Base-by-base conservation (phyloP, 2,888 invertebrate genomes). In the Drosophila atripex region DNA sequence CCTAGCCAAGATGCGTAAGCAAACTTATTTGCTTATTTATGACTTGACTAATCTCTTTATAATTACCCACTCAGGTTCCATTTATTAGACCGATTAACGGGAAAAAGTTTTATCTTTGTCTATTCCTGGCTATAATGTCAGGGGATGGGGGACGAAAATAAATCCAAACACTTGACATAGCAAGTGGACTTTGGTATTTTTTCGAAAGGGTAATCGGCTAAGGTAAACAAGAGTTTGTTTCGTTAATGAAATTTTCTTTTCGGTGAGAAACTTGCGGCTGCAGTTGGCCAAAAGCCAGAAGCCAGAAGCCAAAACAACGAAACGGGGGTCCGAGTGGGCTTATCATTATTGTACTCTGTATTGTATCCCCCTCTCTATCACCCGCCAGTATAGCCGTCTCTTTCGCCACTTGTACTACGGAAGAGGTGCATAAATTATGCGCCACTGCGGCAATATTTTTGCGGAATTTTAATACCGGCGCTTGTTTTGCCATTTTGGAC, bases 351-450 rank as follows among this genome's bases (percentile, higher is more conserved):
- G 41, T 7, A 11, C n/a, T 16, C n/a, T n/a, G n/a, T n/a, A n/a
- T n/a, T n/a, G 18, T 32, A 21, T 18, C 9, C 28, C 28, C 9
- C 28, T 28, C 41, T 45, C 25, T 18, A 21, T 12, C 18, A n/a
- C 0, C n/a, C 23, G 32, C 41, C 25, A 39, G 30, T 63, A 32
- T 16, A 21, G n/a, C 5, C 45, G 30, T 53, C 53, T 52, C 58
- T 23, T 47, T 28, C 12, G 12, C 57, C 21, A 21, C 45, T 18
- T 54, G 12, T 47, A 14, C 38, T 47, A 46, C 76, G 77, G 64
- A 80, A 80, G 64, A 72, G 41, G 41, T 61, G 46, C 76, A 82
- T 77, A 78, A 82, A 78, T 82, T 65, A 76, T 66, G 63, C 30
- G 32, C 43, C 38, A 38, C 46, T 49, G 35, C 43, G 53, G 21